Evolutionary conservation across 2,888 invertebrate species (phyloP).

Genomic region (Diplazon laetatorius): DNA sequence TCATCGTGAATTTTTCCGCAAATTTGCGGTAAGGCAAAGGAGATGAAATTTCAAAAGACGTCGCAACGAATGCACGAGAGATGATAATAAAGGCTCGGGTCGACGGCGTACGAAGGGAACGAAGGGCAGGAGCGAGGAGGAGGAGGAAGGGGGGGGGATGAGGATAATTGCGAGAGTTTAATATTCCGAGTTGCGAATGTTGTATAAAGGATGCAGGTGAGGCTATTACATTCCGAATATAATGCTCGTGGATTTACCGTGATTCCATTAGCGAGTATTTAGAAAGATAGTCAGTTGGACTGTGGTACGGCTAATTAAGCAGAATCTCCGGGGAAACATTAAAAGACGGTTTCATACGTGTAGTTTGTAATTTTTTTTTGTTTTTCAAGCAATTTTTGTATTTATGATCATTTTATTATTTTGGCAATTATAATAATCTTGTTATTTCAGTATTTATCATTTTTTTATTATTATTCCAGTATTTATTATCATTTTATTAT

Average conservation of each 20-base stretch:
- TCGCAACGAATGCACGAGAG: slow-evolving; percentile 42
- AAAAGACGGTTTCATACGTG: too few relatives aligned
- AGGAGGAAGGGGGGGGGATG: background rate
- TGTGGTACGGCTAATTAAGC: slow-evolving; percentile 43
- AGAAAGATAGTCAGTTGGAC: slow-evolving; percentile 27
- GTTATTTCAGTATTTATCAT: too few relatives aligned
- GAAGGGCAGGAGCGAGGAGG: too few relatives aligned
- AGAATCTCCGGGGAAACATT: background rate
- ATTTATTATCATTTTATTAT: too few relatives aligned
- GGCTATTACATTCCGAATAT: slow-evolving; percentile 28
- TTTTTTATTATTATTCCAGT: too few relatives aligned
- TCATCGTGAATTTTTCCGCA: slow-evolving; percentile 28
- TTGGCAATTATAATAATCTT: too few relatives aligned
- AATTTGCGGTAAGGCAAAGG: slow-evolving; percentile 27
- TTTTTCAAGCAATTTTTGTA: too few relatives aligned
- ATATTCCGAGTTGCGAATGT: slow-evolving; percentile 31
- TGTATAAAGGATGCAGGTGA: slow-evolving; percentile 36
- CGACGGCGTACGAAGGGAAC: too few relatives aligned
- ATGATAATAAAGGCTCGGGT: slow-evolving; percentile 35
- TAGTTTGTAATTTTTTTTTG: too few relatives aligned
- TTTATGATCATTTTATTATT: too few relatives aligned
- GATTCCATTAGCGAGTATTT: slow-evolving; percentile 54
- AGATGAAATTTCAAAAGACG: background rate
- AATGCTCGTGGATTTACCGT: slow-evolving; percentile 45
- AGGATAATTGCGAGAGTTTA: slow-evolving; percentile 55